Evolutionary conservation across 2,113 vertebrate species (phyloP).

Genomic region (Myocastor coypus): DNA sequence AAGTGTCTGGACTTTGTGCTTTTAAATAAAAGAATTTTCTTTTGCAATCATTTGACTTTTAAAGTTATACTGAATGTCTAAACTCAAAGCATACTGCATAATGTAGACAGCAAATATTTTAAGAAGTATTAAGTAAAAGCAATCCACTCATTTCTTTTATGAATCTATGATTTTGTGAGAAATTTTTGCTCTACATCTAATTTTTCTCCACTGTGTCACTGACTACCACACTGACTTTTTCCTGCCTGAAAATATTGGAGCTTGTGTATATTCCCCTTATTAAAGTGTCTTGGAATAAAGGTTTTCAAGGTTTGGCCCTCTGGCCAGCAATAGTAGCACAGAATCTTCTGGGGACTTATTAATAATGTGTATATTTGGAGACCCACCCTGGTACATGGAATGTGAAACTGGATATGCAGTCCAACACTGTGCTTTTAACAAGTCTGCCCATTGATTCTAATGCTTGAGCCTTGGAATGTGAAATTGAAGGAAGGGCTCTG

Average conservation of each 20-base stretch:
- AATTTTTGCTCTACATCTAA: background rate
- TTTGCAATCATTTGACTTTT: constrained; percentile 81
- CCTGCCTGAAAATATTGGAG: accelerated
- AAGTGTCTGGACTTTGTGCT: constrained; percentile 77
- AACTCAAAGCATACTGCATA: constrained; percentile 69
- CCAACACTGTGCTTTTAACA: background rate
- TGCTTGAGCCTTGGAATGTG: background rate
- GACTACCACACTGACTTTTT: accelerated
- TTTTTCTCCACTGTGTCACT: background rate
- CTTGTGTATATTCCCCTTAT: background rate
- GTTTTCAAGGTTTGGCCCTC: background rate
- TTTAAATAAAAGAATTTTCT: constrained; percentile 76
- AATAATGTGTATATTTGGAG: background rate
- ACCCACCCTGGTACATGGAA: background rate
- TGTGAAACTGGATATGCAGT: background rate
- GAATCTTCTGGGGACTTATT: background rate
- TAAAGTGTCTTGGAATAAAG: background rate
- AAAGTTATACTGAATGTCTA: constrained; percentile 67
- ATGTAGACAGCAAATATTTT: constrained; percentile 66
- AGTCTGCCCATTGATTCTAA: background rate
- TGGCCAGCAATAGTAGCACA: background rate
- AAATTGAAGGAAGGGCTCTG: background rate
- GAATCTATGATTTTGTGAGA: background rate
- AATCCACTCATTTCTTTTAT: constrained; percentile 49
- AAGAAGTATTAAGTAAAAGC: constrained; percentile 66